A percentile compares a stretch with the other conserved stretches of the same genome.
Conservation (phyloP, 2,113 vertebrate species). For the Muntiacus reevesi region DNA sequence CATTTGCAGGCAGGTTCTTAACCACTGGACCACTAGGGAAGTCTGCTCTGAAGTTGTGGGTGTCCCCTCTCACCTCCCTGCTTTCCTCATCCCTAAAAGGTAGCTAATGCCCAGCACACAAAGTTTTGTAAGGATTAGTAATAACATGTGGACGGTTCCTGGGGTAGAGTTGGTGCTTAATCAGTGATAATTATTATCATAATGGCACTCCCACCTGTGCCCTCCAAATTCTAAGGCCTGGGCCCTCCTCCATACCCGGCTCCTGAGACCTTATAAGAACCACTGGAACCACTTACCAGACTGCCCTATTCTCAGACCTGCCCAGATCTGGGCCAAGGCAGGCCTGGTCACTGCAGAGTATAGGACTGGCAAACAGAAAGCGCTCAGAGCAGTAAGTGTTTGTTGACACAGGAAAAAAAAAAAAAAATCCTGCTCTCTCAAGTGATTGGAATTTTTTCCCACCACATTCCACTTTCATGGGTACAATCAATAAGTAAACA, state of each 20-base stretch:
- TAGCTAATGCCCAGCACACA: not conserved
- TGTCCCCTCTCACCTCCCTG: not conserved
- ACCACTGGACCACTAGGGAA: not conserved
- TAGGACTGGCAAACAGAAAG: not conserved
- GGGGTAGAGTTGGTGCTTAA: not conserved
- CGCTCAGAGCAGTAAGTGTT: not conserved
- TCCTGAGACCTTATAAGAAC: not conserved
- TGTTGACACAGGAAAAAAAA: conserved; percentile 36
- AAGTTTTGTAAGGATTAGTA: not conserved
- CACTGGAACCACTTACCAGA: not conserved
- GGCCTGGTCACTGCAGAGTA: not conserved
- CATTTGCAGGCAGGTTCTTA: not conserved
- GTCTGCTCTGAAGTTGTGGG: not conserved
- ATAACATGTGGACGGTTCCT: not conserved
- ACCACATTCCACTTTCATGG: not conserved
- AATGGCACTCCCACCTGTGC: not conserved
- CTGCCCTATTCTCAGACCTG: not conserved
- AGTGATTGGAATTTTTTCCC: not conserved
- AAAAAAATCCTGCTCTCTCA: not conserved
- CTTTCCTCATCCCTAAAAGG: not conserved
- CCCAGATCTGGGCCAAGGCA: not conserved
- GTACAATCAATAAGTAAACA: conserved; percentile 24
- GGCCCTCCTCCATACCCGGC: not conserved
- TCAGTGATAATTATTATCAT: not conserved
- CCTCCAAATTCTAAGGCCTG: not conserved